Evolutionary conservation across 2,888 invertebrate genomes (phyloP), one percentile per base, ranked within the genome.

Genomic region (Drosophila nigricruria): DNA sequence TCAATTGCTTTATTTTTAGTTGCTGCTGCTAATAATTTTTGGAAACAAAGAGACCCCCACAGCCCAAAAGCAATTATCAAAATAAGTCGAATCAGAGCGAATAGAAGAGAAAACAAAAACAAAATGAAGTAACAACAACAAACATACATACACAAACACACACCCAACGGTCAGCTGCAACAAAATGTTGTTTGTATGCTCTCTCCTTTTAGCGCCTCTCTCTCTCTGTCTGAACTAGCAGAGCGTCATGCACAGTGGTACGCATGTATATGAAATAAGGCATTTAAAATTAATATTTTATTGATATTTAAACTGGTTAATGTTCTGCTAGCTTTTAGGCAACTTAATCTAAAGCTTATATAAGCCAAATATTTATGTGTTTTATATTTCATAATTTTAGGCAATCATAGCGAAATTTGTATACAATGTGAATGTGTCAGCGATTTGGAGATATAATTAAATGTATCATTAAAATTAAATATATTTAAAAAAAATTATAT

Each of bases 151-250:
- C 49, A 49, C 18, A 49, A 14, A 3, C 8, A 20, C 8, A 49
- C 14, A 14, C n/a, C 0, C 49, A 18, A 75, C 73, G 54, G 69
- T 81, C 88, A 82, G 88, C 87, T 82, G 85, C 88, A 84, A 67
- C 68, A 60, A 71, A 68, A 52, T 82, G 59, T 86, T 84, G 75
- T 63, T 73, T 60, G 59, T 67, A 50, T 72, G 57, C 57, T 32
- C 57, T 57, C 54, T 50, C 58, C 45, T 64, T 45, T 73, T 53
- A 25, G 25, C 49, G 32, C 52, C 50, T 23, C 45, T 52, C 36
- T 25, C n/a, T n/a, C n/a, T n/a, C n/a, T n/a, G n/a, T n/a, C 16
- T n/a, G 9, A n/a, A 16, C 38, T 43, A 20, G 36, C 32, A 49
- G 49, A 72, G 78, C 43, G 30, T n/a, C 47, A 34, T 9, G 57